A percentile compares a stretch with the other conserved stretches of the same genome.
Conservation (phyloP, 2,113 vertebrate species). For the Ornithorhynchus anatinus region DNA sequence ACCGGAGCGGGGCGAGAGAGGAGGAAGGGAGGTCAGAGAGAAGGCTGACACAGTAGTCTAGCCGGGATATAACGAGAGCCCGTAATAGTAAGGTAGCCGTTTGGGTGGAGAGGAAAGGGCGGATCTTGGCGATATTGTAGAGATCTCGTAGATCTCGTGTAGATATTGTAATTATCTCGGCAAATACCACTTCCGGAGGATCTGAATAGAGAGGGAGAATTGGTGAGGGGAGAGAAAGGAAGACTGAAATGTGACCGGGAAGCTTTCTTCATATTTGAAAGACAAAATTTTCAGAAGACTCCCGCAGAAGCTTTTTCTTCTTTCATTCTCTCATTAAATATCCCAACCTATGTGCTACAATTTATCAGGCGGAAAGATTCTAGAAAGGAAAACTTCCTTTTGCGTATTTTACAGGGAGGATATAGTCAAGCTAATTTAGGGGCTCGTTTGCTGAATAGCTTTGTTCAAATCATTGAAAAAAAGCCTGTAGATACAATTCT, state of each 20-base stretch:
- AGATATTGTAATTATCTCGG: too few species aligned
- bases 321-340: not conserved
- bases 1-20: too few species aligned
- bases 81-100: too few species aligned
- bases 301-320: not conserved
- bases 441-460: not conserved
- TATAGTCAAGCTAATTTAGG: not conserved
- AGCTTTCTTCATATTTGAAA: not conserved
- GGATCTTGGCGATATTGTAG: too few species aligned
- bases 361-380: not conserved
- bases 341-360: not conserved
- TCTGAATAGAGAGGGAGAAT: too few species aligned
- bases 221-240: too few species aligned
- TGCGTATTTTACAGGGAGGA: not conserved
- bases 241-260: not conserved
- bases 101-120: too few species aligned
- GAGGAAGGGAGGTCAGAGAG: too few species aligned
- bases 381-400: slow-evolving; percentile 19
- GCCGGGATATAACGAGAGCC: too few species aligned
- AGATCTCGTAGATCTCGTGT: too few species aligned
- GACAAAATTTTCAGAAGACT: not conserved
- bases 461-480: not conserved
- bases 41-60: too few species aligned
- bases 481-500: not conserved
- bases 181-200: too few species aligned